Conservation (phyloP, 2,888 invertebrate genomes). For the Thera britannica region DNA sequence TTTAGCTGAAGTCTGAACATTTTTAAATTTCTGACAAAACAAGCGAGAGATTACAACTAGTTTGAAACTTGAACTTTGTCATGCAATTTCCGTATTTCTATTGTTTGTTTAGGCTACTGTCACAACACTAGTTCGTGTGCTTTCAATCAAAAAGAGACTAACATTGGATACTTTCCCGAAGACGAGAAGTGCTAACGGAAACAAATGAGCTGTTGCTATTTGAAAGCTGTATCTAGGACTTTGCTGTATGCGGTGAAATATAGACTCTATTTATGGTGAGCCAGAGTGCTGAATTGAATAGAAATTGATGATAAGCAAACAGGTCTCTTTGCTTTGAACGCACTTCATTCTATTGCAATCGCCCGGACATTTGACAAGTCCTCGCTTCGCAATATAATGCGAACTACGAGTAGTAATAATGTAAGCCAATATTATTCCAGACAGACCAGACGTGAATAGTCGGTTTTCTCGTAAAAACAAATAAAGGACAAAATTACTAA, state of each 20-base stretch:
- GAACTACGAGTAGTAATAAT: not conserved
- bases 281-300: conserved; percentile 55
- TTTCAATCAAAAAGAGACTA: conserved; percentile 70
- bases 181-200: conserved; percentile 78
- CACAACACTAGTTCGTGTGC: conserved; percentile 65
- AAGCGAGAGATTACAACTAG: not conserved
- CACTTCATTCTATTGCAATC: conserved; percentile 77
- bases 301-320: conserved; percentile 63
- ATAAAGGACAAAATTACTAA: not conserved
- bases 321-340: conserved; percentile 75
- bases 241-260: conserved; percentile 40
- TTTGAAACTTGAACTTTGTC: conserved; percentile 50
- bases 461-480: not conserved
- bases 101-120: conserved; percentile 56
- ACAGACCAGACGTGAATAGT: not conserved
- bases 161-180: conserved; percentile 74
- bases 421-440: not conserved
- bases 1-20: too few species aligned
- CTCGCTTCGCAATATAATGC: conserved; percentile 68
- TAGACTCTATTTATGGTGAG: conserved; percentile 41
- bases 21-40: not conserved
- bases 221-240: conserved; percentile 65
- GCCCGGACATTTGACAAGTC: conserved; percentile 79
- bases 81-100: conserved; percentile 43
- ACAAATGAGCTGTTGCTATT: conserved; percentile 77